A percentile compares a stretch with the other conserved stretches of the same genome.
These are phyloP conservation scores for Diphyllodes magnificus DNA, from an alignment of 2,113 vertebrate genomes.

Conservation along the genomic window DNA sequence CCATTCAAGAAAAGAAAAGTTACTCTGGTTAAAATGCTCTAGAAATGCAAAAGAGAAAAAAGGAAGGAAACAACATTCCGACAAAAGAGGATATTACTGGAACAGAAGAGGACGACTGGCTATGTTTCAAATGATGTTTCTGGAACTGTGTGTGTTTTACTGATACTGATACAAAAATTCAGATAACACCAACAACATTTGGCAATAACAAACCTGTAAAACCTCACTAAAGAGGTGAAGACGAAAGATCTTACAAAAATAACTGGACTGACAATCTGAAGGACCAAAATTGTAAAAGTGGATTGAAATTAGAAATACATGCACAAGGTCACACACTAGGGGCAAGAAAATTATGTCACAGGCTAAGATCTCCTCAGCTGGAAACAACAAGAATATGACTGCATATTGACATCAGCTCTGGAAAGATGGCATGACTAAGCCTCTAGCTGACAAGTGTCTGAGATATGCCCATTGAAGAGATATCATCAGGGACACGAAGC, in stretches of 20 bases:
- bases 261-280: not conserved
- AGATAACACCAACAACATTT: not conserved
- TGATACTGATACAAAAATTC: not conserved
- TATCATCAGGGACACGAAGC: not conserved
- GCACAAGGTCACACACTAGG: not conserved
- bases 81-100: not conserved
- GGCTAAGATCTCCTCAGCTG: not conserved
- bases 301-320: not conserved
- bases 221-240: not conserved
- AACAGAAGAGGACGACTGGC: not conserved
- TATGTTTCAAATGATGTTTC: not conserved
- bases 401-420: not conserved
- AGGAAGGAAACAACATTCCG: not conserved
- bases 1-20: not conserved
- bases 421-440: not conserved
- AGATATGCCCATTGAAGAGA: not conserved
- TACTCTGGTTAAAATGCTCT: not conserved
- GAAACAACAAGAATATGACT: not conserved
- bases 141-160: not conserved
- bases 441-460: not conserved
- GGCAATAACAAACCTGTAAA: not conserved
- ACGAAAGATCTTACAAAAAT: not conserved
- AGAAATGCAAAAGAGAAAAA: not conserved
- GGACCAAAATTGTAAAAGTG: not conserved
- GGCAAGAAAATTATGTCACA: not conserved